Conservation (phyloP, 2,888 invertebrate genomes). For the Podabrus alpinus region DNA sequence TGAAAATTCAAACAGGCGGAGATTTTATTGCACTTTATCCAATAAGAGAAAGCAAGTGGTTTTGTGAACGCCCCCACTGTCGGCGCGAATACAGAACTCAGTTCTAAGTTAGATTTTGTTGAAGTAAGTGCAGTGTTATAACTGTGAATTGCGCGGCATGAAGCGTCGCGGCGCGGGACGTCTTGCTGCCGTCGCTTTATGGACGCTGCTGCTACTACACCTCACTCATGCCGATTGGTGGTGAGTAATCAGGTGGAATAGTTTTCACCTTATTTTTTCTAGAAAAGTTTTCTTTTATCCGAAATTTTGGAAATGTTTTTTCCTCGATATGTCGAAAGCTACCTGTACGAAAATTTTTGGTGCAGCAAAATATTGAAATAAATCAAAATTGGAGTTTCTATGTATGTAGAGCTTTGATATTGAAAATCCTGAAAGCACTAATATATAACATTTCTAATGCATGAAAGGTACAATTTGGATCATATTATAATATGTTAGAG, state of each 20-base stretch:
- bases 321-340: no score
- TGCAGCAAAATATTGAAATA: no score
- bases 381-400: no score
- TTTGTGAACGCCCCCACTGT: slow-evolving; percentile 35
- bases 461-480: no score
- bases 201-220: slow-evolving; percentile 48
- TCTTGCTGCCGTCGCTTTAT: slow-evolving; percentile 49
- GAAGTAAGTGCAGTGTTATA: slow-evolving; percentile 40
- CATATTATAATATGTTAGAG: no score
- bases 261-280: neutral
- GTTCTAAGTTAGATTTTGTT: slow-evolving; percentile 41
- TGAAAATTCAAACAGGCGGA: slow-evolving; percentile 32
- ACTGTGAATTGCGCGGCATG: slow-evolving; percentile 46
- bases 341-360: neutral
- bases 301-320: neutral
- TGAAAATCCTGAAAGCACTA: no score
- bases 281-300: neutral
- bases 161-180: slow-evolving; percentile 51
- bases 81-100: slow-evolving; percentile 35
- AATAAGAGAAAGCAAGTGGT: slow-evolving; percentile 31
- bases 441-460: no score
- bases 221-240: slow-evolving; percentile 50
- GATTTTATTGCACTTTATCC: slow-evolving; percentile 27
- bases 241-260: slow-evolving; percentile 39
- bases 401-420: no score